Evolutionary conservation across 2,113 vertebrate species (phyloP).

Genomic region (Chitala chitala): DNA sequence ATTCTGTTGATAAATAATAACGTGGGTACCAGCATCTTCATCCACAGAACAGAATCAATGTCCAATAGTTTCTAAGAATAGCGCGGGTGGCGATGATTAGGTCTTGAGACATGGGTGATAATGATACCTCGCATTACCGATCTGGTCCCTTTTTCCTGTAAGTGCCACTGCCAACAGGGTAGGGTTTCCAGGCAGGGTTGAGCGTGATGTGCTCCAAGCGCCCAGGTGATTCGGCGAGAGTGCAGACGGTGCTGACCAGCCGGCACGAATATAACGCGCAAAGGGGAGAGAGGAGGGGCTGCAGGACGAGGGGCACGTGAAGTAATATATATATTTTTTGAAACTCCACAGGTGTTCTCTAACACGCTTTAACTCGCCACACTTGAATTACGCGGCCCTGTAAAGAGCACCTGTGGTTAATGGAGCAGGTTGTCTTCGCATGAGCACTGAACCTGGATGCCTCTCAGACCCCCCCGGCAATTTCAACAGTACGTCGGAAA

Average conservation of each 20-base stretch:
- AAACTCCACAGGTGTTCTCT: no score
- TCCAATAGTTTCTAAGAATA: constrained; percentile 10
- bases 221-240: background rate
- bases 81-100: background rate
- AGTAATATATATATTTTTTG: no score
- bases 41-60: background rate
- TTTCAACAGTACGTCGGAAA: no score
- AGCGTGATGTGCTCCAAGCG: no score
- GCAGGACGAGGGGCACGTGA: no score
- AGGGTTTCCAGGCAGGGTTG: background rate
- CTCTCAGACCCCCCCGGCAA: no score
- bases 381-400: no score
- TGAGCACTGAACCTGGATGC: no score
- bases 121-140: background rate
- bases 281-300: no score
- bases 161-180: background rate
- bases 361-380: no score
- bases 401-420: no score
- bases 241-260: background rate
- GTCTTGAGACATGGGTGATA: background rate
- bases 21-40: background rate
- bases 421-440: no score
- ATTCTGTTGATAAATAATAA: constrained; percentile 1
- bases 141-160: background rate
- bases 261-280: constrained; percentile 33